Conservation (phyloP, 2,888 invertebrate genomes). For the Clunio marinus region DNA sequence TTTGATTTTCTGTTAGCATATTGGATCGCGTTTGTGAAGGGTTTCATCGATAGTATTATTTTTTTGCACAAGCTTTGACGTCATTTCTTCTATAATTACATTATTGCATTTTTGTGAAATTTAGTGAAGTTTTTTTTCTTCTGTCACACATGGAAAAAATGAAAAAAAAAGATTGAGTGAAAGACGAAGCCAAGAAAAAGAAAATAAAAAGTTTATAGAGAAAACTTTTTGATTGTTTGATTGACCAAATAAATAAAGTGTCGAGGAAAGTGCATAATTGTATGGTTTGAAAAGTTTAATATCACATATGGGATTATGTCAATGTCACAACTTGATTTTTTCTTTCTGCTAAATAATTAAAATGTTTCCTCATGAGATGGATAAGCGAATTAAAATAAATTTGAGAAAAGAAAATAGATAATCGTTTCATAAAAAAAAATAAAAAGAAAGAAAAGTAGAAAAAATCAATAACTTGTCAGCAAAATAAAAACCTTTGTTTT, state of each 20-base stretch:
- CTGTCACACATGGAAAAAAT: neutral
- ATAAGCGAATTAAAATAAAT: neutral
- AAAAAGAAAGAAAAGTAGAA: neutral
- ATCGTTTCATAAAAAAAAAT: neutral
- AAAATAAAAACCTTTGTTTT: constrained; percentile 8
- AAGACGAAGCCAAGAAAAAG: neutral
- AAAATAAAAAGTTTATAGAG: neutral
- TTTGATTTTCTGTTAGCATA: constrained; percentile 13
- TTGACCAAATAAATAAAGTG: neutral
- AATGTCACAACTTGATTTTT: constrained; percentile 9
- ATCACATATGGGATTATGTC: constrained; percentile 21
- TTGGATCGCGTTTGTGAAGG: neutral
- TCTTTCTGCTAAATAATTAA: constrained; percentile 1
- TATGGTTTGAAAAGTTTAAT: neutral
- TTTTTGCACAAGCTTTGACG: neutral
- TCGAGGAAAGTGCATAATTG: constrained; percentile 6
- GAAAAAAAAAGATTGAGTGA: neutral
- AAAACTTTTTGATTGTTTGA: neutral
- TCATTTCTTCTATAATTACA: neutral
- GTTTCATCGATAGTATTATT: neutral
- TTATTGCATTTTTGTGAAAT: constrained; percentile 14
- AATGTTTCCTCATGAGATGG: neutral
- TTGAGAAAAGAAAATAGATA: neutral
- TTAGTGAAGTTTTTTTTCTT: neutral
- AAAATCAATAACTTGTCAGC: constrained; percentile 18